Percentiles rank a stretch among this genome's conserved stretches.
Evolutionary conservation across 1,140 invertebrate genomes (phyloP).

Genomic region (Homalodisca vitripennis): DNA sequence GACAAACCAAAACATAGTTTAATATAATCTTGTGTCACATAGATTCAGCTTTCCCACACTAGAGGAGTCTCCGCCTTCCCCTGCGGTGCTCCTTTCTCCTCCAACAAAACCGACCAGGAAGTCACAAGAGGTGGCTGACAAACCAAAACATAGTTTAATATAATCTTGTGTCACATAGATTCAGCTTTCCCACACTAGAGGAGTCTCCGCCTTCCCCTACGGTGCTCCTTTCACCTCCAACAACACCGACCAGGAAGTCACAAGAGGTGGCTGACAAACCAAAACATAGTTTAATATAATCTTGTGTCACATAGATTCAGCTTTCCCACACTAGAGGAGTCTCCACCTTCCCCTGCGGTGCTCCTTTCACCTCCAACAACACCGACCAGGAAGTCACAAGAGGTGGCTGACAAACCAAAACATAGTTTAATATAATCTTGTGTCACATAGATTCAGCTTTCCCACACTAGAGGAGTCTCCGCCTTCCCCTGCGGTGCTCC

Average conservation of each 20-base stretch:
- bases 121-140: too few relatives aligned
- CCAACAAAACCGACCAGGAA: too few relatives aligned
- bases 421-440: too few relatives aligned
- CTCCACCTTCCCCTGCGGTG: slow-evolving; percentile 25
- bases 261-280: slow-evolving; percentile 35
- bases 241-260: slow-evolving; percentile 37
- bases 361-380: slow-evolving; percentile 39
- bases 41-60: too few relatives aligned
- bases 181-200: slow-evolving; percentile 38
- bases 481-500: slow-evolving; percentile 14
- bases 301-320: too few relatives aligned
- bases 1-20: too few relatives aligned
- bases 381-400: slow-evolving; percentile 36
- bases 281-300: too few relatives aligned
- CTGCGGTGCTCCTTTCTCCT: too few relatives aligned
- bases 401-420: slow-evolving; percentile 38
- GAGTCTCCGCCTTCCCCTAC: slow-evolving; percentile 31
- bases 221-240: slow-evolving; percentile 37
- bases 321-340: slow-evolving; percentile 37
- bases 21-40: too few relatives aligned
- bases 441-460: slow-evolving; percentile 37
- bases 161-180: too few relatives aligned
- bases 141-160: too few relatives aligned
- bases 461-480: slow-evolving; percentile 36
- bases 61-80: too few relatives aligned